Evolutionary conservation across 2,888 invertebrate genomes (phyloP).

Genomic region (Sipunculus nudus): DNA sequence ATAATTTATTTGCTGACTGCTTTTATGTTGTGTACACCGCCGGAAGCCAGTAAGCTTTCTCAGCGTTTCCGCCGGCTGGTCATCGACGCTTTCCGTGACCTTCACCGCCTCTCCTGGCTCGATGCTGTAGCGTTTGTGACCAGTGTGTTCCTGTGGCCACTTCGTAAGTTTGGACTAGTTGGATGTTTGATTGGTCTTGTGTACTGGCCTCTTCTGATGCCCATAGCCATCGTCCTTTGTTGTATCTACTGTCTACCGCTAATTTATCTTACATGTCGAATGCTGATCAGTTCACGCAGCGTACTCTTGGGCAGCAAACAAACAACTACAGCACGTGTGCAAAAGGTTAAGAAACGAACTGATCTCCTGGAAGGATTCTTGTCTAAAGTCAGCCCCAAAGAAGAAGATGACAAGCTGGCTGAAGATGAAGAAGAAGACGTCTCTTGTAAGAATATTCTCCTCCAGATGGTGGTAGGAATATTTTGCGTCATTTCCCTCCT

Average conservation of each 20-base stretch:
- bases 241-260: slow-evolving; percentile 57
- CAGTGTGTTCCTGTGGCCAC: slow-evolving; percentile 53
- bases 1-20: too few relatives aligned
- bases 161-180: slow-evolving; percentile 54
- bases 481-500: neutral
- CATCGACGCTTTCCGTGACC: slow-evolving; percentile 53
- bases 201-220: slow-evolving; percentile 48
- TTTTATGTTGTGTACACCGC: slow-evolving; percentile 45
- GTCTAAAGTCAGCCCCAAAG: too few relatives aligned
- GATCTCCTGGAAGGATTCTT: too few relatives aligned
- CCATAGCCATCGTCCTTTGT: slow-evolving; percentile 48
- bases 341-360: too few relatives aligned
- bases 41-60: slow-evolving; percentile 42
- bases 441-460: too few relatives aligned
- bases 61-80: slow-evolving; percentile 48
- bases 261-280: slow-evolving; percentile 54
- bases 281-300: too few relatives aligned
- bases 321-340: too few relatives aligned
- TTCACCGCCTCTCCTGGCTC: slow-evolving; percentile 51
- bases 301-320: too few relatives aligned
- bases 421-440: neutral
- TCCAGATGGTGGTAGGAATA: neutral
- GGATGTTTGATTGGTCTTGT: slow-evolving; percentile 52
- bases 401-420: neutral
- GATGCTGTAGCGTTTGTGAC: slow-evolving; percentile 54